Evolutionary conservation across 2,888 invertebrate species (phyloP).

Genomic region (Hoplodrina ambigua): DNA sequence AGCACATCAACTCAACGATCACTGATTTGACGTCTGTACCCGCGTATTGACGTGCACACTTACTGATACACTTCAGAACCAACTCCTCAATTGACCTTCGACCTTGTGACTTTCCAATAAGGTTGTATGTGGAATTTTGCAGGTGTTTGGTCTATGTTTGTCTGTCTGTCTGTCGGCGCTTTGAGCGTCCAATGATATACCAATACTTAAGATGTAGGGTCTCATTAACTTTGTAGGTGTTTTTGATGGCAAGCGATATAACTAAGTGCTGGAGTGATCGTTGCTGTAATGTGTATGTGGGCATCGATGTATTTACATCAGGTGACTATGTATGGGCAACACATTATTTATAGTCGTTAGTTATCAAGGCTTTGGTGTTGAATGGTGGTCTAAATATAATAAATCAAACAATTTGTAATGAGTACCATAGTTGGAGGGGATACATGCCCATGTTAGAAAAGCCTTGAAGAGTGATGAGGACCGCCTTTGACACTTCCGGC

Average conservation of each 20-base stretch:
- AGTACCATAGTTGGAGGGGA: conserved; percentile 3
- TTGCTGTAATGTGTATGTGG: conserved; percentile 36
- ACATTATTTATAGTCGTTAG: conserved; percentile 36
- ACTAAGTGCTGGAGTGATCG: conserved; percentile 53
- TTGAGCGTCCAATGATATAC: conserved; percentile 68
- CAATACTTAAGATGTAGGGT: conserved; percentile 66
- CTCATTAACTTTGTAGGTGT: conserved; percentile 70
- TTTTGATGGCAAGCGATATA: conserved; percentile 57
- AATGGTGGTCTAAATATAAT: conserved; percentile 34
- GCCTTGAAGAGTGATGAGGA: no score
- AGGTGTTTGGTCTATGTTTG: conserved; percentile 26
- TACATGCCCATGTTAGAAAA: neutral
- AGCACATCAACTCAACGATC: conserved; percentile 61
- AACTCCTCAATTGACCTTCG: conserved; percentile 11
- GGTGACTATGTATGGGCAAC: conserved; percentile 47
- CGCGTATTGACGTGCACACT: conserved; percentile 55
- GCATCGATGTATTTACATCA: conserved; percentile 44
- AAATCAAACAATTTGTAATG: conserved; percentile 36
- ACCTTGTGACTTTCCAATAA: conserved; percentile 26
- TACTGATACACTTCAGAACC: neutral
- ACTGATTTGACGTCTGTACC: conserved; percentile 65
- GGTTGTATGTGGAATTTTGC: neutral
- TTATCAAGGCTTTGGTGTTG: conserved; percentile 18
- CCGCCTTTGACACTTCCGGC: no score
- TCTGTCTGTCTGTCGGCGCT: conserved; percentile 61